Conservation (phyloP, 1,140 invertebrate genomes). For the Drosophila pachea region DNA sequence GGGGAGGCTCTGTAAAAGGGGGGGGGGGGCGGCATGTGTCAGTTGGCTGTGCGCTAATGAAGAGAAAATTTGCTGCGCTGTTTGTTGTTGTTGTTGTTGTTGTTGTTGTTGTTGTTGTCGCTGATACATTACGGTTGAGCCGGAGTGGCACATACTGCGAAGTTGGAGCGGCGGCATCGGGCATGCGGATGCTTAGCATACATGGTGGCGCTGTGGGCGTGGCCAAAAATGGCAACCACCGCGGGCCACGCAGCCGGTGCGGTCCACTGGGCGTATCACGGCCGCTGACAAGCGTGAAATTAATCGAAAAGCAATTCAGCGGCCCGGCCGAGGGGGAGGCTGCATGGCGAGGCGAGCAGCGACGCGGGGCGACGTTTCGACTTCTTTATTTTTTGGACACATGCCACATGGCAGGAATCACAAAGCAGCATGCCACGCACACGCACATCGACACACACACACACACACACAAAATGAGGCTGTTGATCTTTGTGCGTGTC, state of each 20-base stretch:
- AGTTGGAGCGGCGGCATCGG: no score
- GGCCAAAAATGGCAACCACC: not conserved
- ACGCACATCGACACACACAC: no score
- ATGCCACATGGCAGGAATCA: constrained; percentile 24
- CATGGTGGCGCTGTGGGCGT: constrained; percentile 1
- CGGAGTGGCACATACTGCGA: not conserved
- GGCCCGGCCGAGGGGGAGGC: constrained; percentile 27
- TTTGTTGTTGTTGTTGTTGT: constrained; percentile 25
- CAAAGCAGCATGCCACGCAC: constrained; percentile 3
- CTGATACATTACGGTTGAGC: not conserved
- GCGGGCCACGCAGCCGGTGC: constrained; percentile 3
- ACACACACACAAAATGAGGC: no score
- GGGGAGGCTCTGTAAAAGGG: no score
- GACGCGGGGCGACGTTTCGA: not conserved
- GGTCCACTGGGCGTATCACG: constrained; percentile 66
- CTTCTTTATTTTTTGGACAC: constrained; percentile 25
- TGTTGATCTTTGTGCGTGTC: not conserved
- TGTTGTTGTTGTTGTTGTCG: not conserved
- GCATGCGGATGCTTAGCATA: constrained; percentile 44
- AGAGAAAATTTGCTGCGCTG: constrained; percentile 67
- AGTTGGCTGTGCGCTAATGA: constrained; percentile 57
- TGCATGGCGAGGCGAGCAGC: constrained; percentile 1
- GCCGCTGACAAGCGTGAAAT: constrained; percentile 76
- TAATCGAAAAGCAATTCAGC: constrained; percentile 74
- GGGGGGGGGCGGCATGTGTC: constrained; percentile 6